phyloP scores from a whole-genome alignment of 2,888 invertebrate genomes.

The Oxycera nigricornis region DNA sequence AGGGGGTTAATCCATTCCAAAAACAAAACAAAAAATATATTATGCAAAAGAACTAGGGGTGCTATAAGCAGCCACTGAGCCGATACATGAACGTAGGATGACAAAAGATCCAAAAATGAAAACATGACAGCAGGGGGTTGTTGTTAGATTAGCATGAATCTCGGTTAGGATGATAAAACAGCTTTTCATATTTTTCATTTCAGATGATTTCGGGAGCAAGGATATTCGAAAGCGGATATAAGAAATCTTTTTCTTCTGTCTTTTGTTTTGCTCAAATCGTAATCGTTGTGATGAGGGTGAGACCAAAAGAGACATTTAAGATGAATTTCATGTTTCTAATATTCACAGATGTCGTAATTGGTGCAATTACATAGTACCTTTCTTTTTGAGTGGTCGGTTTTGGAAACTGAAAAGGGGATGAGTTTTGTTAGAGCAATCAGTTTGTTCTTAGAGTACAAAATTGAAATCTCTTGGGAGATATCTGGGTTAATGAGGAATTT shows the following conservation, averaged over 20 bases:
- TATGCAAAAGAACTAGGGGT: too few species aligned
- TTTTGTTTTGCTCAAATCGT: too few species aligned
- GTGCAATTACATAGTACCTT: constrained; percentile 61
- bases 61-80: constrained; percentile 11
- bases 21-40: too few species aligned
- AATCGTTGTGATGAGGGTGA: too few species aligned
- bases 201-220: not conserved
- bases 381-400: too few species aligned
- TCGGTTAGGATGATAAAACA: constrained; percentile 9
- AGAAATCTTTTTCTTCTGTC: constrained; percentile 43
- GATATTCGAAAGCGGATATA: constrained; percentile 38
- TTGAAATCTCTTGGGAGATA: too few species aligned
- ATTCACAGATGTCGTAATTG: constrained; percentile 63
- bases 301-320: constrained; percentile 48
- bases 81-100: constrained; percentile 21
- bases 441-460: too few species aligned
- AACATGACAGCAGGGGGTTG: constrained; percentile 40
- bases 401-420: too few species aligned
- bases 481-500: too few species aligned
- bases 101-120: constrained; percentile 28
- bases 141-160: constrained; percentile 25
- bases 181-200: constrained; percentile 36
- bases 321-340: constrained; percentile 52
- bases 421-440: too few species aligned
- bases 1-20: too few species aligned